phyloP scores from a whole-genome alignment of 2,797 vertebrate species.

The Gouania willdenowi region DNA sequence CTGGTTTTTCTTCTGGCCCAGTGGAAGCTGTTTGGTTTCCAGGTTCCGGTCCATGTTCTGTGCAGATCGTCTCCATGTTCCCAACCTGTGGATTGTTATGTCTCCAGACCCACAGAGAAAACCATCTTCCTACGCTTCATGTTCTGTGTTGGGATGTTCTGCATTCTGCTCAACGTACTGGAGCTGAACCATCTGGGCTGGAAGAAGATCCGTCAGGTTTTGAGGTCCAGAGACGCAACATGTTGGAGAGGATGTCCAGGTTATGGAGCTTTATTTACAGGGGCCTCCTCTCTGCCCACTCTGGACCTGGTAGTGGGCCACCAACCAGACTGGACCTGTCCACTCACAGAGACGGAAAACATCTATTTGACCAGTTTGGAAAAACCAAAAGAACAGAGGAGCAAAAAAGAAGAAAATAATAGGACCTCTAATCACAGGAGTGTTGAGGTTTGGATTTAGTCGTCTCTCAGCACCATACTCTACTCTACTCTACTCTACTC shows the following conservation, averaged over 20 bases:
- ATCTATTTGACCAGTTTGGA: not conserved
- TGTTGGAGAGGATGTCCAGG: constrained; percentile 32
- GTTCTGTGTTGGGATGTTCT: constrained; percentile 91
- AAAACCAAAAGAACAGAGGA: constrained; percentile 19
- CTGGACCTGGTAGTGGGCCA: constrained; percentile 71
- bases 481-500: too few relatives aligned
- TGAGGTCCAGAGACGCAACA: constrained; percentile 26
- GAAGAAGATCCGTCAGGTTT: constrained; percentile 69
- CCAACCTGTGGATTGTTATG: constrained; percentile 91
- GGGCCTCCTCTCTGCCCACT: constrained; percentile 67
- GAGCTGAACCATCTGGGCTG: constrained; percentile 93
- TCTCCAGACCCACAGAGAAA: constrained; percentile 94
- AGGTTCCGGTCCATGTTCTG: constrained; percentile 82
- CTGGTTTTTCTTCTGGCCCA: constrained; percentile 89
- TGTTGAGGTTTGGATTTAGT: constrained; percentile 75
- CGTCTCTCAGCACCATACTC: too few relatives aligned
- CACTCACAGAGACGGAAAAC: constrained; percentile 21
- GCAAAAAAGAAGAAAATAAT: constrained; percentile 27
- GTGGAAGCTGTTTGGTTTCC: constrained; percentile 90
- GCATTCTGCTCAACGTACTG: constrained; percentile 87
- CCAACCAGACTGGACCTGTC: constrained; percentile 65
- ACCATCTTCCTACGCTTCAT: constrained; percentile 94
- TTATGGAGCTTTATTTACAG: constrained; percentile 58
- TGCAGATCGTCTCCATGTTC: constrained; percentile 84
- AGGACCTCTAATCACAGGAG: constrained; percentile 57